A percentile compares a stretch with the other conserved stretches of the same genome.
Conservation (phyloP, 2,888 invertebrate species). For the Atethmia centrago region DNA sequence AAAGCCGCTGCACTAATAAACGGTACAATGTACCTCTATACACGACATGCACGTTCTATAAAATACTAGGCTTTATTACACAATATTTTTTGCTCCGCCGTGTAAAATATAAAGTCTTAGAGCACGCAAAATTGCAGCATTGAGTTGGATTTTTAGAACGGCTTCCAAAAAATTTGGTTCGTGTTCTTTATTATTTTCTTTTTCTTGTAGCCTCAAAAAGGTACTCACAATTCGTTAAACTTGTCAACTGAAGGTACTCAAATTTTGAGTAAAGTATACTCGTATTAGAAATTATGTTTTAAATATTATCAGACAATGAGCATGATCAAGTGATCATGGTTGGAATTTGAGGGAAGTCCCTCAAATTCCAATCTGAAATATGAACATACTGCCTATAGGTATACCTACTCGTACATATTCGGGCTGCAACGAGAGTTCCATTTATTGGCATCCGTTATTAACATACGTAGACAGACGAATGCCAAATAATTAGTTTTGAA, state of each 20-base stretch:
- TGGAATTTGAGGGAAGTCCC: too few species aligned
- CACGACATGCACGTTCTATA: conserved; percentile 63
- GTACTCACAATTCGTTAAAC: too few species aligned
- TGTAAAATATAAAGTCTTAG: conserved; percentile 37
- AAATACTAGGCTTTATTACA: conserved; percentile 61
- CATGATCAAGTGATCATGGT: too few species aligned
- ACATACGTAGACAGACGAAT: conserved; percentile 7
- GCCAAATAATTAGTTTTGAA: conserved; percentile 21
- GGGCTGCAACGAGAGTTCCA: conserved; percentile 3
- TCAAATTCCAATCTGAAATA: conserved; percentile 19
- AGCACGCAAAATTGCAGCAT: conserved; percentile 23
- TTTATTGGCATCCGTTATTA: conserved; percentile 25
- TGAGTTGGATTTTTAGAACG: conserved; percentile 24
- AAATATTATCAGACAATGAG: background rate
- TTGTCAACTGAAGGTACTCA: too few species aligned
- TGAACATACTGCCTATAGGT: background rate
- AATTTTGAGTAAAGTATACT: too few species aligned
- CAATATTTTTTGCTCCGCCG: conserved; percentile 35
- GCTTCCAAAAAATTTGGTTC: conserved; percentile 17
- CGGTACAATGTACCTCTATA: conserved; percentile 57
- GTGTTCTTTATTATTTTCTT: conserved; percentile 11
- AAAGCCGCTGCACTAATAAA: conserved; percentile 62
- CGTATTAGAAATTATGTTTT: background rate
- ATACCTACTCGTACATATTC: background rate
- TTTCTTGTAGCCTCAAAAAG: background rate